Base-by-base conservation (phyloP, 2,113 vertebrate genomes). In the Syrrhaptes paradoxus region DNA sequence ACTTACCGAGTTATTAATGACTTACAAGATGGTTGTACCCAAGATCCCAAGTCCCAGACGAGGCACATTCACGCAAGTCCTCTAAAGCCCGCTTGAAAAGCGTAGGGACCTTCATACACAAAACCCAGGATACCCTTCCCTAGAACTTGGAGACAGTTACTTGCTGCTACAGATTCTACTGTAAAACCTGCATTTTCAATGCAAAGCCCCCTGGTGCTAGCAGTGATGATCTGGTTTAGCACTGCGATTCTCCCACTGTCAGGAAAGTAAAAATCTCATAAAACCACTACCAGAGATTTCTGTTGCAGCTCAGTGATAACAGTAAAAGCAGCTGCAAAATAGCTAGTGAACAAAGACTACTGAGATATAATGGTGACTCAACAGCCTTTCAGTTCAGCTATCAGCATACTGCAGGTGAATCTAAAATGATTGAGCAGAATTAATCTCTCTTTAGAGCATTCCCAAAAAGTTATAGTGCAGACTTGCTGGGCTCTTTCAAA, bases 391-490 rank as follows among this genome's bases (percentile, higher is more conserved):
- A 73, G 78, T 84, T 78, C 89, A 81, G 52, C 71, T 94, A 29
- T 85, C 92, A 90, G 70, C 70, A 63, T 65, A 82, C 65, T 88
- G 81, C 67, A 90, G 75, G 88, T 80, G 77, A 97, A 96, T 96
- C 77, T 92, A 87, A 97, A 95, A 67, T 75, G 75, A 91, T 87
- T 92, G 91, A 92, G 79, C n/a, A 78, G 80, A 90, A 93, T 95
- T 93, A 89, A 87, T 85, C 87, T 93, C 70, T 95, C 82, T 77
- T 89, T 72, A 59, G 55, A 90, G 84, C 83, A 79, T 87, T 61
- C 73, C 61, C 76, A 72, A 83, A 80, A 95, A 43, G 58, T 73
- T 77, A 25, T 76, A 80, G 72, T 29, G 24, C 49, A 78, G 54
- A 54, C 74, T 91, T 79, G 41, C 54, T 91, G 81, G 81, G 52